Evolutionary conservation across 1,140 invertebrate genomes (phyloP).

Genomic region (Drosophila burlai): DNA sequence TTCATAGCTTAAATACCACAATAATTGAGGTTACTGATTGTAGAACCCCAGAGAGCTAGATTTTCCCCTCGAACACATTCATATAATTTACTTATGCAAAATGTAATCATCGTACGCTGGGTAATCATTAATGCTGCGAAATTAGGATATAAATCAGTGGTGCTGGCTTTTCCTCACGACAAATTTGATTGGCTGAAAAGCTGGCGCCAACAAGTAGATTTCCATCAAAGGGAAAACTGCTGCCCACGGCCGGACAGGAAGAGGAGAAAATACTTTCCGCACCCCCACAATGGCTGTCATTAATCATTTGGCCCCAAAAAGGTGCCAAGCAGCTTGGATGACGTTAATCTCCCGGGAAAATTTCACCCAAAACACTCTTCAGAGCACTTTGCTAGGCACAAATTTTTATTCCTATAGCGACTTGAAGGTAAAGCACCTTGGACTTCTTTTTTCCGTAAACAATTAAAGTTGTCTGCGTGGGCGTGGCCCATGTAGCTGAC

Average conservation of each 20-base stretch:
- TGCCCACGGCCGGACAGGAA: slow-evolving; percentile 34
- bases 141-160: slow-evolving; percentile 20
- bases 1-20: not conserved
- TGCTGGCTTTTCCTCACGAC: slow-evolving; percentile 16
- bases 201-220: slow-evolving; percentile 75
- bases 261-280: slow-evolving; percentile 11
- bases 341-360: slow-evolving; percentile 70
- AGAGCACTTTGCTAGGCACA: not conserved
- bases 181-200: slow-evolving; percentile 45
- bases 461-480: slow-evolving; percentile 71
- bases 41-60: not conserved
- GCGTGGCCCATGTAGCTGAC: slow-evolving; percentile 56
- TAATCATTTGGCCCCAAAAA: slow-evolving; percentile 75
- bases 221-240: slow-evolving; percentile 52
- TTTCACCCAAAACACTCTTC: not conserved
- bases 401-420: slow-evolving; percentile 2
- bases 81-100: slow-evolving; percentile 63
- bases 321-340: slow-evolving; percentile 61
- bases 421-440: slow-evolving; percentile 1
- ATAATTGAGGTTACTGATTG: not conserved
- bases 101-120: slow-evolving; percentile 48
- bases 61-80: not conserved
- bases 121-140: slow-evolving; percentile 47
- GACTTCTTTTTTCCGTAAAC: slow-evolving; percentile 29
- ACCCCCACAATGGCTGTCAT: slow-evolving; percentile 66